These are phyloP conservation scores for Dasypogon diadema DNA, from an alignment of 2,888 invertebrate genomes.

Conservation along the genomic window DNA sequence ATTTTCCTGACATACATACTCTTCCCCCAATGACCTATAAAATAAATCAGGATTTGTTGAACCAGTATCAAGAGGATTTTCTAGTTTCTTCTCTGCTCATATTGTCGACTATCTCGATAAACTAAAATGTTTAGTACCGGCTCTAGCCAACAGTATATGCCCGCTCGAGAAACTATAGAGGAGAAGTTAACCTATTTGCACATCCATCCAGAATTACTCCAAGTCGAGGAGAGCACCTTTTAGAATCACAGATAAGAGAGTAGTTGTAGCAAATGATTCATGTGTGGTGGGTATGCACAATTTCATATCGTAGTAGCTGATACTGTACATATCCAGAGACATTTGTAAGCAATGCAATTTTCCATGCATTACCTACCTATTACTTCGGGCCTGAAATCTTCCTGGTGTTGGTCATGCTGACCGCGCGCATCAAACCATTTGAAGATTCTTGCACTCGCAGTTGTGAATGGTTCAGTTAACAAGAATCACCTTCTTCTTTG, in stretches of 20 bases:
- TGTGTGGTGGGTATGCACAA: too few relatives aligned
- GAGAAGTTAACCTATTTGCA: background rate
- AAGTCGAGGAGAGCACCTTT: conserved; percentile 12
- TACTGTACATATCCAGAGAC: background rate
- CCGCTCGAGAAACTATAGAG: background rate
- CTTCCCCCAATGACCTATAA: conserved; percentile 22
- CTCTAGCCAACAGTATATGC: too few relatives aligned
- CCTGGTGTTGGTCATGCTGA: conserved; percentile 9
- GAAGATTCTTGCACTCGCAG: conserved; percentile 23
- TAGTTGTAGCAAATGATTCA: background rate
- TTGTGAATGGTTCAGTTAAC: conserved; percentile 26
- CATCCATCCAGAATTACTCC: background rate
- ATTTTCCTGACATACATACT: background rate
- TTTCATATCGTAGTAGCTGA: background rate
- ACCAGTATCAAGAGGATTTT: background rate
- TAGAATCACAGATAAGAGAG: conserved; percentile 1
- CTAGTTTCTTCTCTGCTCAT: background rate
- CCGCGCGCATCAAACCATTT: conserved; percentile 1
- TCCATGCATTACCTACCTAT: conserved; percentile 8
- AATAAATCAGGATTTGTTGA: conserved; percentile 15
- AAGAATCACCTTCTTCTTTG: background rate
- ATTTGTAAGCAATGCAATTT: conserved; percentile 12
- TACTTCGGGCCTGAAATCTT: background rate
- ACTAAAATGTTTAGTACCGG: too few relatives aligned
- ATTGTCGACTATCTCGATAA: background rate